Evolutionary conservation across 2,113 vertebrate genomes (phyloP).

Genomic region (Ibidorhyncha struthersii): DNA sequence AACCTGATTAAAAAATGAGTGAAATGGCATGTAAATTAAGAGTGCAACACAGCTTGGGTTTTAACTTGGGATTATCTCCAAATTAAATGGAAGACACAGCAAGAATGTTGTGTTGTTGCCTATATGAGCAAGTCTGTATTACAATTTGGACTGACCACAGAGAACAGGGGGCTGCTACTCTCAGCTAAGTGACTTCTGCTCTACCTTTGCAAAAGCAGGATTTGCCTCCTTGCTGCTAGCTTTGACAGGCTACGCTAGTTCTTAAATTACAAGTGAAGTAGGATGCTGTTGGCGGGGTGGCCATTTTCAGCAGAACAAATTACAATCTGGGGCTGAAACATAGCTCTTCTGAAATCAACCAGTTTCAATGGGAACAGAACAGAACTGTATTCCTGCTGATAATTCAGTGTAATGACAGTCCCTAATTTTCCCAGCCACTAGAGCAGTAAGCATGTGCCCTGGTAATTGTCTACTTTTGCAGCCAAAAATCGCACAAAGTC

Average conservation of each 20-base stretch:
- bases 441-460: constrained; percentile 16
- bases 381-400: constrained; percentile 18
- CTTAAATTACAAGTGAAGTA: constrained; percentile 20
- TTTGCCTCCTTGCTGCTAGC: not conserved
- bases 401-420: constrained; percentile 30
- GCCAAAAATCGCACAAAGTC: constrained; percentile 21
- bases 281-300: not conserved
- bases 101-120: not conserved
- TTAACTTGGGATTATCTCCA: not conserved
- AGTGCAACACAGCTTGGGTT: not conserved
- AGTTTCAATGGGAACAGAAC: not conserved
- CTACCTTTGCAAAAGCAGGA: not conserved
- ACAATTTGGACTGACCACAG: not conserved
- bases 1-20: not conserved
- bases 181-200: not conserved
- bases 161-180: not conserved
- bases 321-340: not conserved
- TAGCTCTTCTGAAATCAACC: constrained; percentile 2
- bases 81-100: not conserved
- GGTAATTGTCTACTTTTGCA: constrained; percentile 13
- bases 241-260: not conserved
- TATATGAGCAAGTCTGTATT: not conserved
- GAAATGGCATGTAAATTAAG: not conserved
- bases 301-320: constrained; percentile 36
- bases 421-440: constrained; percentile 43